Evolutionary conservation across 2,888 invertebrate species (phyloP), one percentile per base, ranked within the genome.

Genomic region (Phaedon cochleariae): DNA sequence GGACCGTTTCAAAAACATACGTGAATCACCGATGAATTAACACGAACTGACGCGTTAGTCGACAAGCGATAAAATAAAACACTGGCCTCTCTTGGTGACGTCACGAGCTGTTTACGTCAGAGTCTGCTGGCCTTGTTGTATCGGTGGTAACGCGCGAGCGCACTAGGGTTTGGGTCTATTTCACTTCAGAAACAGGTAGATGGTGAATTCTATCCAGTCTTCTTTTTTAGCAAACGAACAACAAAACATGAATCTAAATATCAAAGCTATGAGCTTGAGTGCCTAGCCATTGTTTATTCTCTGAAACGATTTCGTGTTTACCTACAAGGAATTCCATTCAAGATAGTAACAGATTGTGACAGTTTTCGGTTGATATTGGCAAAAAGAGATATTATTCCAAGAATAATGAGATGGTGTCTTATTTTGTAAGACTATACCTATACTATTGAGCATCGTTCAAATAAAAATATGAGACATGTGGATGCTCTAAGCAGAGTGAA

Each of bases 251-350:
- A 77, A 45, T 45, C 73, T 6, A 70, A 71, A 53, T 77, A 73
- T 60, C 75, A 77, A 20, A 76, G 77, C 59, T 78, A 71, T 67
- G 78, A 80, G 46, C 54, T 79, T 3, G 78, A 79, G 60, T 73
- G 71, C 0, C 63, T 76, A 17, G 73, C 75, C 0, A 73, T 77
- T 5, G 65, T 77, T 20, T 69, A 55, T 55, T 37, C 79, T 0
- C 22, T 77, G 6, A 58, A 72, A 37, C 60, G 74, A 37, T 54
- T 62, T 37, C 62, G 72, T 53, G 58, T 69, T 15, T 71, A 71
- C 29, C 26, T 71, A 34, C 64, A 65, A 21, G 61, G 61, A 10
- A 67, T 71, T 21, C 20, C 64, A 10, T 71, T 71, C 26, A 67
- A 61, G 51, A 64, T 71, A 9, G 21, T 69, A 1, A 71, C 68